phyloP scores from a whole-genome alignment of 1,140 invertebrate genomes.

The Ceratosolen fusciceps region DNA sequence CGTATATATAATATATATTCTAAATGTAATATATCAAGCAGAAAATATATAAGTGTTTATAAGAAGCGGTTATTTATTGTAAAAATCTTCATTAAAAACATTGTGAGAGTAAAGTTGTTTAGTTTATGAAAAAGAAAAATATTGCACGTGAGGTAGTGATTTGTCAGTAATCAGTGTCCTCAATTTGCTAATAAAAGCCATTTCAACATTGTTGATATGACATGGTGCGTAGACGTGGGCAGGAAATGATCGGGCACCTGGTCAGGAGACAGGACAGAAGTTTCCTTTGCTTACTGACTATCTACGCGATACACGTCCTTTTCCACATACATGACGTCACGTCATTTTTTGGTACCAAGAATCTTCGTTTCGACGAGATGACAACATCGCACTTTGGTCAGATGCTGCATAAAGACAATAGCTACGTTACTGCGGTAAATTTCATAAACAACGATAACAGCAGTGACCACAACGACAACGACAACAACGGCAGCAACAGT shows the following conservation, averaged over 20 bases:
- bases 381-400: background rate
- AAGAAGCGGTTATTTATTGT: no score
- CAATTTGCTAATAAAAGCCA: background rate
- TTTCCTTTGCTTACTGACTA: conserved; percentile 49
- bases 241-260: conserved; percentile 44
- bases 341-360: background rate
- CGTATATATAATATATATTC: no score
- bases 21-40: no score
- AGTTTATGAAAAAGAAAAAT: no score
- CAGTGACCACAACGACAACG: background rate
- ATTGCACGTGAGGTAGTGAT: background rate
- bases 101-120: no score
- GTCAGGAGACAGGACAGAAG: conserved; percentile 44
- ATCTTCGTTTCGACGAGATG: background rate
- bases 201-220: background rate
- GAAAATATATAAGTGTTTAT: no score
- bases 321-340: conserved; percentile 37
- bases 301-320: conserved; percentile 50
- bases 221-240: background rate
- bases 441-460: background rate
- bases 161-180: background rate
- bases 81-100: no score
- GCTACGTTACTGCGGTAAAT: no score
- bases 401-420: background rate
- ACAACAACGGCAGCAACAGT: background rate